phyloP scores from a whole-genome alignment of 2,113 vertebrate genomes.

The Hepsetus odoe region DNA sequence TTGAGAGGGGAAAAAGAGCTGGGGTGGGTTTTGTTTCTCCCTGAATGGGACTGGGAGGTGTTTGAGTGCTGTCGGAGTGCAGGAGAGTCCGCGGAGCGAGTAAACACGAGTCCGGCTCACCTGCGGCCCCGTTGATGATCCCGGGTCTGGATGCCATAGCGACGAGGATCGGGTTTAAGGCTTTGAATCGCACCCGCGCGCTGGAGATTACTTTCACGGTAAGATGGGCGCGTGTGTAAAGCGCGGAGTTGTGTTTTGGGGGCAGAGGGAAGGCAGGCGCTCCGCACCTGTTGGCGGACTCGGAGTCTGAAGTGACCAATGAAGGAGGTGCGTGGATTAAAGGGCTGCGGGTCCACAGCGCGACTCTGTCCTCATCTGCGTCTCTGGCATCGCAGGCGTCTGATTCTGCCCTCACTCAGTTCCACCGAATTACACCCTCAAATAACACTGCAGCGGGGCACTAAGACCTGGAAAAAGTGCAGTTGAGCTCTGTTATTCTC shows the following conservation, averaged over 20 bases:
- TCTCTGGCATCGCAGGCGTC: too few relatives aligned
- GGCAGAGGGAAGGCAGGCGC: not conserved
- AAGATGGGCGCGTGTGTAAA: not conserved
- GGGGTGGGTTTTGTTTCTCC: too few relatives aligned
- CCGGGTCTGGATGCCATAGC: conserved; percentile 14
- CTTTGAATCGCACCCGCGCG: not conserved
- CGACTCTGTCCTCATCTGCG: not conserved
- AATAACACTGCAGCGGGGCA: too few relatives aligned
- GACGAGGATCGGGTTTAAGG: not conserved
- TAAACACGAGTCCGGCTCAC: not conserved
- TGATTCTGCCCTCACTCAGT: too few relatives aligned
- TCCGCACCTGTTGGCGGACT: conserved; percentile 26
- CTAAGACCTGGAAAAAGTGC: too few relatives aligned
- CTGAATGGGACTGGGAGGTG: not conserved
- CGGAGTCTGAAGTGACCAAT: not conserved
- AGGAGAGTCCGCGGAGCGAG: not conserved
- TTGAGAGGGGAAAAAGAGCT: not conserved
- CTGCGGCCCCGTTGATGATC: not conserved
- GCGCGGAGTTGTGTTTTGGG: not conserved
- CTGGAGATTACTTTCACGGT: conserved; percentile 25
- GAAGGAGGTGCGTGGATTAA: not conserved
- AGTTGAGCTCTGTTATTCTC: too few relatives aligned
- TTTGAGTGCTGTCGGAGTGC: not conserved
- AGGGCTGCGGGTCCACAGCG: not conserved
- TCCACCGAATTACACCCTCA: too few relatives aligned